These are phyloP conservation scores for Drosophila mimetica DNA, from an alignment of 2,888 invertebrate genomes.

Conservation along the genomic window DNA sequence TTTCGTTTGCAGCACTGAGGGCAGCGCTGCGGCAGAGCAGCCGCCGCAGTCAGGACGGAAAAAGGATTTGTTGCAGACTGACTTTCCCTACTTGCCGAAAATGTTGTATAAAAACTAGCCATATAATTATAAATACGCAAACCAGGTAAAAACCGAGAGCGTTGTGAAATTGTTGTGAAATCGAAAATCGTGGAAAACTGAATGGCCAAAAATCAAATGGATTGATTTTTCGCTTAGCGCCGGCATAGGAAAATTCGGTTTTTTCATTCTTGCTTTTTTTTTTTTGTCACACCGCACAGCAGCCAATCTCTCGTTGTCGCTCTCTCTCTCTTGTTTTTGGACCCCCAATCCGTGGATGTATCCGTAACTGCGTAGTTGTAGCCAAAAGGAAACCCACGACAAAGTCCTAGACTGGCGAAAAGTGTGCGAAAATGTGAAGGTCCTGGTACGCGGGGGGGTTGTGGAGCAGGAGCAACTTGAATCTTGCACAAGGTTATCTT, in stretches of 20 bases:
- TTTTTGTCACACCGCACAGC: slow-evolving; percentile 40
- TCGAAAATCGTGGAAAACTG: slow-evolving; percentile 9
- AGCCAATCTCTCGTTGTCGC: slow-evolving; percentile 24
- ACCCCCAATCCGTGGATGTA: slow-evolving; percentile 52
- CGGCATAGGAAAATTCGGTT: slow-evolving; percentile 37
- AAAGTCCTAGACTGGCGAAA: slow-evolving; percentile 30
- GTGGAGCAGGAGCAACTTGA: background rate
- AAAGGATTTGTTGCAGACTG: slow-evolving; percentile 52
- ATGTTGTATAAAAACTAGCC: slow-evolving; percentile 42
- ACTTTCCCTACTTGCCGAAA: slow-evolving; percentile 34
- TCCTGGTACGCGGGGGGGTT: slow-evolving; percentile 12
- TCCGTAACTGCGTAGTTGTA: slow-evolving; percentile 44
- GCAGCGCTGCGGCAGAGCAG: slow-evolving; percentile 23
- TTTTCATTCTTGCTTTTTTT: slow-evolving; percentile 18
- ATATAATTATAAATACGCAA: slow-evolving; percentile 3
- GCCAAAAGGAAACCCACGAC: slow-evolving; percentile 17
- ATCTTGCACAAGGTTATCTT: slow-evolving; percentile 9
- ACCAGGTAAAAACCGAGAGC: slow-evolving; percentile 10
- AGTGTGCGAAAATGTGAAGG: slow-evolving; percentile 35
- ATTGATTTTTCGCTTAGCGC: slow-evolving; percentile 30
- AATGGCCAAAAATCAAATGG: slow-evolving; percentile 16
- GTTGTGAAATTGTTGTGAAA: slow-evolving; percentile 5
- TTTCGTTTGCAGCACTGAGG: slow-evolving; percentile 62
- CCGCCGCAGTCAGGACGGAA: slow-evolving; percentile 42
- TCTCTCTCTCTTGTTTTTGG: slow-evolving; percentile 23